Conservation (phyloP, 2,797 vertebrate species). For the Typhlichthys subterraneus region DNA sequence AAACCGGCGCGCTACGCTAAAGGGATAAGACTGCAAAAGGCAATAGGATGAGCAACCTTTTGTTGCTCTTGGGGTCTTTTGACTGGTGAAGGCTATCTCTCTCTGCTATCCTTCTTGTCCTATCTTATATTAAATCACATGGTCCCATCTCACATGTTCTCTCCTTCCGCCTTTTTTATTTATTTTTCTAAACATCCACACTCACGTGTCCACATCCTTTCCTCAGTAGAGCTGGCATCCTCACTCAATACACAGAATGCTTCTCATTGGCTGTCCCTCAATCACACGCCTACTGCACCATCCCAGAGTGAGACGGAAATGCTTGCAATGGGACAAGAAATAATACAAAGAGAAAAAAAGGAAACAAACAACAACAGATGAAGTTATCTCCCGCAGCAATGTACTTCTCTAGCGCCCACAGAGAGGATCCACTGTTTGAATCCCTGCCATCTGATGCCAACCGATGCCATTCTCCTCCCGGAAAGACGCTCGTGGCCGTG, state of each 20-base stretch:
- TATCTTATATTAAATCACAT: constrained; percentile 27
- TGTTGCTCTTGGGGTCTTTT: constrained; percentile 50
- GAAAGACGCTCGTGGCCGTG: constrained; percentile 61
- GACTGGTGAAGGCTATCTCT: constrained; percentile 26
- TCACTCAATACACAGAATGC: constrained; percentile 41
- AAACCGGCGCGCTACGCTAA: constrained; percentile 69
- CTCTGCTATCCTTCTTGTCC: constrained; percentile 22
- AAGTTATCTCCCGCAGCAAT: constrained; percentile 67
- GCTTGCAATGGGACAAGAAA: constrained; percentile 44
- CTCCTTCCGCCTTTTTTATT: constrained; percentile 4
- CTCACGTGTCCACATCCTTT: constrained; percentile 19
- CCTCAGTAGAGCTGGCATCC: constrained; percentile 32
- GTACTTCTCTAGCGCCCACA: constrained; percentile 63
- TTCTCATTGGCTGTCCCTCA: constrained; percentile 38
- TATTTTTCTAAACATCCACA: constrained; percentile 12
- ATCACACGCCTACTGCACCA: constrained; percentile 27
- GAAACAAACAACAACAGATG: constrained; percentile 41
- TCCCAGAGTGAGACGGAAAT: constrained; percentile 34
- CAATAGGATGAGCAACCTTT: constrained; percentile 74
- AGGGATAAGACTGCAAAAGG: constrained; percentile 69
- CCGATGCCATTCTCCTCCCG: constrained; percentile 66
- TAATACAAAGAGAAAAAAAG: constrained; percentile 42
- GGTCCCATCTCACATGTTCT: constrained; percentile 15
- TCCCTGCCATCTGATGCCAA: constrained; percentile 63
- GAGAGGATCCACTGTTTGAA: constrained; percentile 65